Percentiles rank a stretch among this genome's conserved stretches.
Evolutionary conservation across 1,140 invertebrate genomes (phyloP).

Genomic region (Anadara kagoshimensis): DNA sequence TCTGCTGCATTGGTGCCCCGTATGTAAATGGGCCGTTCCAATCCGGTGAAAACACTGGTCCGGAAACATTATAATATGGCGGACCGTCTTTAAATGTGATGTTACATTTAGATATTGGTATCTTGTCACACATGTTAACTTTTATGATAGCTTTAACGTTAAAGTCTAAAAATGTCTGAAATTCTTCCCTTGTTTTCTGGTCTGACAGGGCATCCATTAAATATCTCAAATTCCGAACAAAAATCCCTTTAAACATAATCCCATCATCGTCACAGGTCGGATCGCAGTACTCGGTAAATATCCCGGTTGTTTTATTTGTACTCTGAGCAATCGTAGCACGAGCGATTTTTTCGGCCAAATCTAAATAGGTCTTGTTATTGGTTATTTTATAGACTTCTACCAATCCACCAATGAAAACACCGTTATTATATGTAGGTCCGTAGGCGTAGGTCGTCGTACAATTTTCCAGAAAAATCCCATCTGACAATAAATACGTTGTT

Average conservation of each 20-base stretch:
- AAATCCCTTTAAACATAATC: slow-evolving; percentile 52
- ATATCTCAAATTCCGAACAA: slow-evolving; percentile 47
- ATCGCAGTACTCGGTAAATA: slow-evolving; percentile 50
- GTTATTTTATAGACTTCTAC: slow-evolving; percentile 49
- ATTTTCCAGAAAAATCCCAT: slow-evolving; percentile 18
- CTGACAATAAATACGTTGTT: slow-evolving; percentile 41
- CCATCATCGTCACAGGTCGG: slow-evolving; percentile 48
- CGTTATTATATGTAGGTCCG: slow-evolving; percentile 46
- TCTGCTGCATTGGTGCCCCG: slow-evolving; percentile 51
- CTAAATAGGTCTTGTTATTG: slow-evolving; percentile 23
- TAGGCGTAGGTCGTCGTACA: slow-evolving; percentile 24
- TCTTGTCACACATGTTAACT: slow-evolving; percentile 43
- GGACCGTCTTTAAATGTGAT: slow-evolving; percentile 52
- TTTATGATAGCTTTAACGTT: slow-evolving; percentile 39
- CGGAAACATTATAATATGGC: slow-evolving; percentile 47
- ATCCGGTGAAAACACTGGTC: slow-evolving; percentile 49
- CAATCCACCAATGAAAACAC: slow-evolving; percentile 43
- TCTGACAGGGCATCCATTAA: slow-evolving; percentile 44
- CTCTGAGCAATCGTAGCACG: slow-evolving; percentile 35
- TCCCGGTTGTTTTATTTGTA: slow-evolving; percentile 31
- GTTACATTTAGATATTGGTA: slow-evolving; percentile 46
- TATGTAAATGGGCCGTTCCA: slow-evolving; percentile 51
- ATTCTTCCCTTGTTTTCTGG: slow-evolving; percentile 8
- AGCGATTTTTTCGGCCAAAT: slow-evolving; percentile 39
- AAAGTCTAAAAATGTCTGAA: slow-evolving; percentile 40